phyloP scores from a whole-genome alignment of 1,140 invertebrate species.

The Papilio polytes region DNA sequence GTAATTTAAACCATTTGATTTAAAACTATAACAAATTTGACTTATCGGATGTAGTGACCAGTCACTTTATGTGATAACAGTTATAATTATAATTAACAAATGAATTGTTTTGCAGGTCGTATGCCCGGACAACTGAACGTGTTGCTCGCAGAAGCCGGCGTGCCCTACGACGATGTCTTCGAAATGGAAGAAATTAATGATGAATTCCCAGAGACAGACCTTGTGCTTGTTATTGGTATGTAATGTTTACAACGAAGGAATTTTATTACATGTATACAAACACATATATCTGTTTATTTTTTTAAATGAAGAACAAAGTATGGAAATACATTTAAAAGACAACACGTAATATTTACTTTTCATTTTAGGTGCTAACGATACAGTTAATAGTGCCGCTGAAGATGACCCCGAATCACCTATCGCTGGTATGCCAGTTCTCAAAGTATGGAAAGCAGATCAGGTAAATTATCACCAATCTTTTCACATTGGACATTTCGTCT shows the following conservation, averaged over 20 bases:
- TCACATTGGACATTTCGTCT: no score
- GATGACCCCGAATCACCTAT: constrained; percentile 96
- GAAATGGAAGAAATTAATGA: constrained; percentile 98
- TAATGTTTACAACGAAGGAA: not conserved
- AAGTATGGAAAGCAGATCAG: constrained; percentile 94
- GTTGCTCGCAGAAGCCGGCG: constrained; percentile 95
- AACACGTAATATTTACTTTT: not conserved
- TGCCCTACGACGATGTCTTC: constrained; percentile 95
- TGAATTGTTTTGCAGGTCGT: constrained; percentile 84
- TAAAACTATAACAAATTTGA: not conserved
- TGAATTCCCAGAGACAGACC: constrained; percentile 93
- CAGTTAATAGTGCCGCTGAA: constrained; percentile 95
- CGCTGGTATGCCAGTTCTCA: constrained; percentile 96
- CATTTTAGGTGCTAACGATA: constrained; percentile 91
- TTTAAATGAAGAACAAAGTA: not conserved
- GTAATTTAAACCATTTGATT: constrained; percentile 72
- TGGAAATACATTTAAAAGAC: not conserved
- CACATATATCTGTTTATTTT: no score
- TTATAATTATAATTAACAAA: not conserved
- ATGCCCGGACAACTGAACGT: constrained; percentile 97
- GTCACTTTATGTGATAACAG: no score
- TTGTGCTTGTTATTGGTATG: constrained; percentile 93
- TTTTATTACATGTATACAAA: no score
- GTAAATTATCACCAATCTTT: constrained; percentile 72
- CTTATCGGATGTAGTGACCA: no score